A percentile compares a stretch with the other conserved stretches of the same genome.
phyloP scores from a whole-genome alignment of 2,888 invertebrate genomes.

The Phorcus lineatus region DNA sequence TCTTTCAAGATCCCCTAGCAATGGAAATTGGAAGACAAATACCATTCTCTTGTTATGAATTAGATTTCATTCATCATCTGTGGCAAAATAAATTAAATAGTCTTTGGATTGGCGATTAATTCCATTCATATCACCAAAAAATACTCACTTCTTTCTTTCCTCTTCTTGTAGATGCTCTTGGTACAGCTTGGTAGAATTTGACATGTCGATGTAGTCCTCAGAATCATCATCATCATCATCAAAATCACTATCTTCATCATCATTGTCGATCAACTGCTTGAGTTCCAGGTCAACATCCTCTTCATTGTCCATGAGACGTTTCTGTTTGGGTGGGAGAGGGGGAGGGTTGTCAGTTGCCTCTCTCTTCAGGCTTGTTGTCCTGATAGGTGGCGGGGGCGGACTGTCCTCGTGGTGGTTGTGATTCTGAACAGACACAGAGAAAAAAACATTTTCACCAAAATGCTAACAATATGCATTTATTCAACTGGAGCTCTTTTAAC shows the following conservation, averaged over 20 bases:
- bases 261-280: slow-evolving; percentile 35
- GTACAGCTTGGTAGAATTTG: neutral
- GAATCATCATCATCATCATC: slow-evolving; percentile 24
- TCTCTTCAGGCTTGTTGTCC: slow-evolving; percentile 18
- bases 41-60: too few species aligned
- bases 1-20: too few species aligned
- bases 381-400: slow-evolving; percentile 50
- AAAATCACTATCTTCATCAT: slow-evolving; percentile 30
- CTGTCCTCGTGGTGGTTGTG: slow-evolving; percentile 33
- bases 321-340: slow-evolving; percentile 37
- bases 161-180: neutral
- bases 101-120: too few species aligned
- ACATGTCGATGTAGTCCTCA: slow-evolving; percentile 18
- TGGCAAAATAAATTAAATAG: too few species aligned
- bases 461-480: neutral
- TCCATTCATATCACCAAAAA: neutral
- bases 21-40: too few species aligned
- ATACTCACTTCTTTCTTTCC: neutral
- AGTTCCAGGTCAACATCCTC: slow-evolving; percentile 36
- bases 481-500: too few species aligned
- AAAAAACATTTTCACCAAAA: too few species aligned
- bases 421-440: neutral
- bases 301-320: slow-evolving; percentile 6
- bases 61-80: too few species aligned
- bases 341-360: slow-evolving; percentile 34